Conservation (phyloP, 2,888 invertebrate genomes). For the Leptopilina myrica region DNA sequence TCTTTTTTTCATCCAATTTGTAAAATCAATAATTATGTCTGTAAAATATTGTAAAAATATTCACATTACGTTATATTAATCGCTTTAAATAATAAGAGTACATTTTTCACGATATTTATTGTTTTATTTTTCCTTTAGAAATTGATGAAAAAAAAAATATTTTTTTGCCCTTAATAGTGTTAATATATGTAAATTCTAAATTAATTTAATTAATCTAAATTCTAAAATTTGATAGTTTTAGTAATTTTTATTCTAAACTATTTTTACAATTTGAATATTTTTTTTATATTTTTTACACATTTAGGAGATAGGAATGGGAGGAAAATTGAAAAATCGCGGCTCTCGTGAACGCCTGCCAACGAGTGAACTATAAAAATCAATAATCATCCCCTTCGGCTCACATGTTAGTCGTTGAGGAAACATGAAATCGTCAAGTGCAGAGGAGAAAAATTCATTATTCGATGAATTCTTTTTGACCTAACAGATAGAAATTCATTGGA, state of each 20-base stretch:
- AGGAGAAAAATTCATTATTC: not conserved
- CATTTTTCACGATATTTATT: not conserved
- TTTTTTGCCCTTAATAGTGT: too few relatives aligned
- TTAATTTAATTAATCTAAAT: too few relatives aligned
- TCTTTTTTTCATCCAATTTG: not conserved
- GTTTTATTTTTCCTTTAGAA: not conserved
- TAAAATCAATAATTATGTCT: not conserved
- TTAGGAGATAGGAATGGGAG: not conserved
- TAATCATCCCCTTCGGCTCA: conserved; percentile 61
- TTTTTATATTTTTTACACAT: too few relatives aligned
- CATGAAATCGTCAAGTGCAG: conserved; percentile 69
- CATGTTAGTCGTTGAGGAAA: conserved; percentile 48
- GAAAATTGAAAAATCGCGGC: not conserved
- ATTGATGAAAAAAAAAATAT: too few relatives aligned
- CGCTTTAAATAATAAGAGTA: not conserved
- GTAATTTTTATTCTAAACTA: too few relatives aligned
- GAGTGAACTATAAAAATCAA: conserved; percentile 62
- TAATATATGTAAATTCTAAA: too few relatives aligned
- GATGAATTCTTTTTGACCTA: too few relatives aligned
- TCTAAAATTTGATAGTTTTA: too few relatives aligned
- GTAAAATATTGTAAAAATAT: conserved; percentile 15
- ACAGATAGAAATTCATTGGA: not conserved
- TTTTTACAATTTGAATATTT: too few relatives aligned
- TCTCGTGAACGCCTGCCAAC: not conserved
- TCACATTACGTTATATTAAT: not conserved